A percentile compares a stretch with the other conserved stretches of the same genome.
Evolutionary conservation across 2,888 invertebrate species (phyloP).

Genomic region (Drosophila ochracea): DNA sequence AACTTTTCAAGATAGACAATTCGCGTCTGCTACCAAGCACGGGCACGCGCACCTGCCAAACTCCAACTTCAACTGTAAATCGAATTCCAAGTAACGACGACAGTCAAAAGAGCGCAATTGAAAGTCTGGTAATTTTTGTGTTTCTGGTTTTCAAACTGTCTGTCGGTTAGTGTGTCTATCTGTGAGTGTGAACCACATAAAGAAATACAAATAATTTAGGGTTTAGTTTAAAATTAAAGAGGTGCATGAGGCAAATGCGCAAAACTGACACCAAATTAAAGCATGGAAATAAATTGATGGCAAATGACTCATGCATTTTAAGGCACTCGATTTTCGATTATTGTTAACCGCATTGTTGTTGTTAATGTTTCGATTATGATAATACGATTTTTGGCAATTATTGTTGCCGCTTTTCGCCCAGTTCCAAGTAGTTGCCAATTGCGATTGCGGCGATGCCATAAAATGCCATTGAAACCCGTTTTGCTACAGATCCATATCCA

Average conservation of each 20-base stretch:
- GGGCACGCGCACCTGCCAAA: slow-evolving; percentile 56
- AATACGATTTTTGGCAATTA: slow-evolving; percentile 73
- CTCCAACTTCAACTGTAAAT: slow-evolving; percentile 6
- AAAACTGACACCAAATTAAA: slow-evolving; percentile 72
- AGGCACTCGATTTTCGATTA: slow-evolving; percentile 41
- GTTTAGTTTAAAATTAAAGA: slow-evolving; percentile 39
- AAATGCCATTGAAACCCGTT: slow-evolving; percentile 55
- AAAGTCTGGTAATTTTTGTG: slow-evolving; percentile 37
- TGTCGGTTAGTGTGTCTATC: background rate
- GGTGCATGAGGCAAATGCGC: slow-evolving; percentile 42
- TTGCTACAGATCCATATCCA: slow-evolving; percentile 38
- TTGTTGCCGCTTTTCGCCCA: slow-evolving; percentile 46
- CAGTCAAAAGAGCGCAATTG: slow-evolving; percentile 29
- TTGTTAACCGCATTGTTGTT: slow-evolving; percentile 45
- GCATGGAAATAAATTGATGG: slow-evolving; percentile 74
- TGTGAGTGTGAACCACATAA: slow-evolving; percentile 31
- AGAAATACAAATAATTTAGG: slow-evolving; percentile 52
- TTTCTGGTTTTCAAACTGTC: slow-evolving; percentile 9
- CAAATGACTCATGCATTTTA: slow-evolving; percentile 78
- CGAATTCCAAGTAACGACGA: slow-evolving; percentile 4
- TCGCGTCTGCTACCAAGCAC: slow-evolving; percentile 51
- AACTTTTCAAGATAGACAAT: slow-evolving; percentile 59
- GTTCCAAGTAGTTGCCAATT: slow-evolving; percentile 40
- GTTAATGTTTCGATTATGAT: slow-evolving; percentile 73
- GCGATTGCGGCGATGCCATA: slow-evolving; percentile 32